Evolutionary conservation across 2,797 vertebrate species (phyloP).

Genomic region (Cottoperca gobio): DNA sequence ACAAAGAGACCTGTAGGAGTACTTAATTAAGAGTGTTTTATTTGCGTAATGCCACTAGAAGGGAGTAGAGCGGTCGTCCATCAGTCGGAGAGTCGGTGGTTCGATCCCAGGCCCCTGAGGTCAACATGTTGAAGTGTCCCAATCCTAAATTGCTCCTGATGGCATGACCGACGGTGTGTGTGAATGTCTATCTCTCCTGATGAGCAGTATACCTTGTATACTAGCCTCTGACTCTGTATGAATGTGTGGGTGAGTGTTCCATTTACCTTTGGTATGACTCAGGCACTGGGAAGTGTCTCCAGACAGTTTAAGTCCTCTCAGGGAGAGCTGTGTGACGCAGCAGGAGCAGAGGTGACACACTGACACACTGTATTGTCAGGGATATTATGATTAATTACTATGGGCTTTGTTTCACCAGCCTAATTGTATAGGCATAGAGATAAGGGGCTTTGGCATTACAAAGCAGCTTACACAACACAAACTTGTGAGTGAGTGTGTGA

Average conservation of each 20-base stretch:
- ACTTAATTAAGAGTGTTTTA: slow-evolving; percentile 6
- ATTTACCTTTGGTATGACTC: slow-evolving; percentile 33
- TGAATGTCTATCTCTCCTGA: too few species aligned
- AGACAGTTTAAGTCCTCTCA: slow-evolving; percentile 45
- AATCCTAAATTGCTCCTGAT: too few species aligned
- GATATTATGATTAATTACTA: slow-evolving; percentile 81
- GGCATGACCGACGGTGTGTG: too few species aligned
- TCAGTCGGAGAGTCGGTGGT: too few species aligned
- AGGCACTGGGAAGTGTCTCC: slow-evolving; percentile 28
- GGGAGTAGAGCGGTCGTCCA: too few species aligned
- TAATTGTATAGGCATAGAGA: slow-evolving; percentile 72
- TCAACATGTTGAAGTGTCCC: too few species aligned
- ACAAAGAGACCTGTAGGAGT: neutral
- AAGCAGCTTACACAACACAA: slow-evolving; percentile 69
- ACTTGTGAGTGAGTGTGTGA: slow-evolving; percentile 28
- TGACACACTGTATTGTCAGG: slow-evolving; percentile 68
- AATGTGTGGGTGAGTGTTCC: too few species aligned
- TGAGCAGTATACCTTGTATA: too few species aligned
- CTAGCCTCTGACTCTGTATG: too few species aligned
- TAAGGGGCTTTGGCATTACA: slow-evolving; percentile 66
- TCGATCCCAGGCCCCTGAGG: too few species aligned
- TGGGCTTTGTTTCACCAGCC: slow-evolving; percentile 73
- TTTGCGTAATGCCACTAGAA: neutral
- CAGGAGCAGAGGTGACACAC: slow-evolving; percentile 65
- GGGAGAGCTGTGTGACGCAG: slow-evolving; percentile 36